Conservation (phyloP, 1,140 invertebrate genomes). For the Pseudomyrmex cubaensis region DNA sequence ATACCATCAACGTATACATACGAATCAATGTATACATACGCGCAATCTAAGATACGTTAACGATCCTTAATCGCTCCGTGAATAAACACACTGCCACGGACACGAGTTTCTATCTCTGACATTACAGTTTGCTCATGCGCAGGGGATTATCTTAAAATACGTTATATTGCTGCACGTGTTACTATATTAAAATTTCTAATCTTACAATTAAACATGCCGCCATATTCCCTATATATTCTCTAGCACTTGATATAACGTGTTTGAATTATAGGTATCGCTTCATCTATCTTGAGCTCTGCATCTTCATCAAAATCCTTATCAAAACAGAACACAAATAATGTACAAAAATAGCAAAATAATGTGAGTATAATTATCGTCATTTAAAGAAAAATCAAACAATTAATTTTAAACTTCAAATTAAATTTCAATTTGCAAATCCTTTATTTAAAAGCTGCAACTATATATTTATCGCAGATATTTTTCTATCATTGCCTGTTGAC, state of each 20-base stretch:
- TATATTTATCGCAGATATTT: constrained; percentile 19
- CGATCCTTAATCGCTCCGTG: constrained; percentile 49
- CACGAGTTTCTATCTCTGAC: constrained; percentile 31
- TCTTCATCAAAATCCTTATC: constrained; percentile 9
- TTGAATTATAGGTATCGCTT: constrained; percentile 17
- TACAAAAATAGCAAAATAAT: neutral
- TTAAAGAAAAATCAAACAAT: constrained; percentile 4
- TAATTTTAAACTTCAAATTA: neutral
- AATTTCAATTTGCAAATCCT: neutral
- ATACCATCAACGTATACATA: constrained; percentile 36
- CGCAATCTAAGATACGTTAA: constrained; percentile 34
- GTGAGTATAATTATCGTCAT: constrained; percentile 7
- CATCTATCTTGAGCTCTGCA: neutral
- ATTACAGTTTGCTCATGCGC: constrained; percentile 2
- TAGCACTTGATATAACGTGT: constrained; percentile 22
- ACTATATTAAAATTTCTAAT: constrained; percentile 35
- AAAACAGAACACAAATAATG: too few species aligned
- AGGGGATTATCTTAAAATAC: constrained; percentile 1
- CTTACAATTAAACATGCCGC: neutral
- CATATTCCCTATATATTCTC: constrained; percentile 13
- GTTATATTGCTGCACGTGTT: constrained; percentile 6
- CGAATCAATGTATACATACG: constrained; percentile 24
- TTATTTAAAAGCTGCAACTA: constrained; percentile 30
- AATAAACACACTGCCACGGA: constrained; percentile 31
- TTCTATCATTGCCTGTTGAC: constrained; percentile 21